Evolutionary conservation across 2,888 invertebrate species (phyloP).

Genomic region (Diabrotica balteata): DNA sequence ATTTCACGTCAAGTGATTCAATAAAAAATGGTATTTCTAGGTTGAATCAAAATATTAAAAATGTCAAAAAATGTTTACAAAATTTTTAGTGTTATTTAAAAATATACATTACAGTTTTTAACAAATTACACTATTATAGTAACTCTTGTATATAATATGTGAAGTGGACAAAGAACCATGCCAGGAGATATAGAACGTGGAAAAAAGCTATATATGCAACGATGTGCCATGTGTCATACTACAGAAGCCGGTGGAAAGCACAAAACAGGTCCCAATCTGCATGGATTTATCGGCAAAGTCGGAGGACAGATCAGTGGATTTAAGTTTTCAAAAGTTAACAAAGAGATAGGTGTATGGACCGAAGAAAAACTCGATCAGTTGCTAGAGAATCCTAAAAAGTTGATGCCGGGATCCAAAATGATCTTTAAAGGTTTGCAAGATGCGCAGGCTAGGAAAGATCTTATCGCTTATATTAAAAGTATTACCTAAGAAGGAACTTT

Average conservation of each 20-base stretch:
- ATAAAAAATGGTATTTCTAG: too few species aligned
- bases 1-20: too few species aligned
- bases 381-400: conserved; percentile 16
- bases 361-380: conserved; percentile 15
- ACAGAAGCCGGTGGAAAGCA: conserved; percentile 4
- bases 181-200: neutral
- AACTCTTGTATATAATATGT: too few species aligned
- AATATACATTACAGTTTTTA: too few species aligned
- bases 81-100: too few species aligned
- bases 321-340: conserved; percentile 2
- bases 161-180: too few species aligned
- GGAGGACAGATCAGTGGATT: neutral
- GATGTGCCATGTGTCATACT: conserved; percentile 5
- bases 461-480: conserved; percentile 19
- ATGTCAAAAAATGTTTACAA: too few species aligned
- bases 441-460: conserved; percentile 5
- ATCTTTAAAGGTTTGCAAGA: conserved; percentile 19
- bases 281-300: conserved; percentile 2
- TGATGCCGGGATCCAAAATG: conserved; percentile 21
- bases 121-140: too few species aligned
- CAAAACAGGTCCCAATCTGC: neutral
- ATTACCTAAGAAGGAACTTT: neutral
- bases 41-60: too few species aligned
- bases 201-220: neutral
- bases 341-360: conserved; percentile 9